Evolutionary conservation across 64 coral and sea anemone genomes (phyloP).

Genomic region (Orbicella faveolata): DNA sequence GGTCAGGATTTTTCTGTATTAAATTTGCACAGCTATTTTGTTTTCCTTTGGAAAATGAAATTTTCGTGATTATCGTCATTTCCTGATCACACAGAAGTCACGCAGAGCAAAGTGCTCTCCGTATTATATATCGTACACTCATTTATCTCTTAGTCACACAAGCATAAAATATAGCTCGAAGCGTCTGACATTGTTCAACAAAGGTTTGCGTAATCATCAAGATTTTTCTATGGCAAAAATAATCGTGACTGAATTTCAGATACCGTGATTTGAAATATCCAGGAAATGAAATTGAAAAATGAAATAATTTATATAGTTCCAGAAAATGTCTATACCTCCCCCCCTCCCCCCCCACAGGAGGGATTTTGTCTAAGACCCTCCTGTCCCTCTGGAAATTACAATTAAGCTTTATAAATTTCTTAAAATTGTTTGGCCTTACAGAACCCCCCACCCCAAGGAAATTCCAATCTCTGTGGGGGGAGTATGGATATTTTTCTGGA

Average conservation of each 20-base stretch:
- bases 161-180: neutral
- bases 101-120: neutral
- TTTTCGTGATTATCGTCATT: neutral
- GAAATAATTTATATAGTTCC: neutral
- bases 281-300: neutral
- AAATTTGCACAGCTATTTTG: neutral
- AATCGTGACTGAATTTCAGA: neutral
- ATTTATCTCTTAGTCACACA: neutral
- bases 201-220: neutral
- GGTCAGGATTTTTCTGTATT: neutral
- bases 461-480: no score
- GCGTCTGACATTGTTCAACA: neutral
- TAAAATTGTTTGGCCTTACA: no score
- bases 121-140: no score
- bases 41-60: constrained; percentile 27
- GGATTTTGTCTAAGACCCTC: no score
- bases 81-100: neutral
- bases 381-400: no score
- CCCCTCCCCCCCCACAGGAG: no score
- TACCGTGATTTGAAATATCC: neutral
- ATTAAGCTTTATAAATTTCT: no score
- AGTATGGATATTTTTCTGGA: no score
- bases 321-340: neutral
- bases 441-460: no score
- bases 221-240: neutral